Evolutionary conservation across 2,113 vertebrate genomes (phyloP).

Genomic region (Capreolus pygargus): DNA sequence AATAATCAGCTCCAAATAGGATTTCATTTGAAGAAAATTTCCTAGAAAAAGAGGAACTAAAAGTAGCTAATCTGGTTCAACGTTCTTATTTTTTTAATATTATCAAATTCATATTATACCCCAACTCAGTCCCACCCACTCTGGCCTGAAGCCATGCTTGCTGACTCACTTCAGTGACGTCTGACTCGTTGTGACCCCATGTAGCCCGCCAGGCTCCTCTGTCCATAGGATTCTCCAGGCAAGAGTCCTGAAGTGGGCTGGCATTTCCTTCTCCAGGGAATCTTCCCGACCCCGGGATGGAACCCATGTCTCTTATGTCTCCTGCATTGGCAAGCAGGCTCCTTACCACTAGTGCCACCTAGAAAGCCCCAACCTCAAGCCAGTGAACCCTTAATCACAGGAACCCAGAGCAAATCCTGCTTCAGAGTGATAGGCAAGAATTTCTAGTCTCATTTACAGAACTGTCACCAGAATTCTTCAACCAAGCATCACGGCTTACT

Average conservation of each 20-base stretch:
- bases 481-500: neutral
- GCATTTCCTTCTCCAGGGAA: neutral
- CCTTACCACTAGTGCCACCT: neutral
- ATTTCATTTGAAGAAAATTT: neutral
- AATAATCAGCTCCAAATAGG: neutral
- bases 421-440: neutral
- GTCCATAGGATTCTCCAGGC: neutral
- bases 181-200: neutral
- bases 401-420: neutral
- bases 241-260: neutral
- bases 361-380: neutral
- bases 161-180: neutral
- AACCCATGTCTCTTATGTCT: neutral
- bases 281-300: neutral
- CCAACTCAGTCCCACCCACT: neutral
- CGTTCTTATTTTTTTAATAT: neutral
- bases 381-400: neutral
- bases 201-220: neutral
- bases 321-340: neutral
- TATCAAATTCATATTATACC: neutral
- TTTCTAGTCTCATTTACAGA: neutral
- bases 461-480: neutral
- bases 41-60: neutral
- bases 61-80: neutral
- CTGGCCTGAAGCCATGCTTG: neutral